These are phyloP conservation scores for Ladona fulva DNA, from an alignment of 1,140 invertebrate genomes.

Conservation along the genomic window DNA sequence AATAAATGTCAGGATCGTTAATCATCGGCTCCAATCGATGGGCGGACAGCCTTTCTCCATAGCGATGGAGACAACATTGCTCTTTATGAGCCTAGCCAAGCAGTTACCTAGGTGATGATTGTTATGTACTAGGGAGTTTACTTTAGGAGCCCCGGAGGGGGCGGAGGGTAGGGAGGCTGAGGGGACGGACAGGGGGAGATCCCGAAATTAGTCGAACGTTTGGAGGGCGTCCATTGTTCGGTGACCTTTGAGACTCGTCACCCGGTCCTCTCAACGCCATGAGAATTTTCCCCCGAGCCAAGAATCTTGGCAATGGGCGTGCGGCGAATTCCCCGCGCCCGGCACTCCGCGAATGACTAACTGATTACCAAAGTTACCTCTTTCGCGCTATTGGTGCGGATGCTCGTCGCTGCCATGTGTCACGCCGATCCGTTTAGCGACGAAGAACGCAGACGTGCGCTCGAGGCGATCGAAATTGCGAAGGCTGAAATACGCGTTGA, in stretches of 20 bases:
- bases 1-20: no score
- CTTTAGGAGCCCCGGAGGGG: not conserved
- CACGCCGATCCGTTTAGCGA: conserved; percentile 24
- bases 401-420: conserved; percentile 28
- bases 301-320: conserved; percentile 26
- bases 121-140: not conserved
- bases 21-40: no score
- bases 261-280: conserved; percentile 28
- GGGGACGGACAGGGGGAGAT: not conserved
- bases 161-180: not conserved
- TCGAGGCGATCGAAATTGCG: no score
- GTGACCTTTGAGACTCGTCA: conserved; percentile 25
- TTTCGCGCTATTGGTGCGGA: conserved; percentile 33
- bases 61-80: no score
- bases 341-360: not conserved
- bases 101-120: not conserved
- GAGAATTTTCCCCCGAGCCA: conserved; percentile 17
- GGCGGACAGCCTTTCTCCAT: no score
- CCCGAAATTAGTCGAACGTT: conserved; percentile 4
- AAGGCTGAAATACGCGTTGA: no score
- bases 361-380: conserved; percentile 15
- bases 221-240: conserved; percentile 1
- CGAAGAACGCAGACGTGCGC: conserved; percentile 17
- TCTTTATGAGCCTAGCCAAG: no score
- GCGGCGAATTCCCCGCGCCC: conserved; percentile 16